phyloP scores from a whole-genome alignment of 2,888 invertebrate species.

The Microdon myrmicae region DNA sequence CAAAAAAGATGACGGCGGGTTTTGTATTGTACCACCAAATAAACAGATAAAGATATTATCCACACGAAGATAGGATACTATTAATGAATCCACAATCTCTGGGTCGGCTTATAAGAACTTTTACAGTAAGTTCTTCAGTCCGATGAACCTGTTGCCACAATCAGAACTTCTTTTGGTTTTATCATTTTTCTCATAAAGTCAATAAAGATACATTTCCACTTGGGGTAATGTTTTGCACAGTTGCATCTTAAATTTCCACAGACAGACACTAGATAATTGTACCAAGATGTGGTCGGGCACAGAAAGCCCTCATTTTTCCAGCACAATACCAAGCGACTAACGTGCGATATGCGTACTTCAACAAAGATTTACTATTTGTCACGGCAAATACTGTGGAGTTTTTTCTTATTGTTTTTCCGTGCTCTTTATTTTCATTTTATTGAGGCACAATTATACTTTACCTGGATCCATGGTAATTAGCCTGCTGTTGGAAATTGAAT shows the following conservation, averaged over 20 bases:
- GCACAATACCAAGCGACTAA: too few species aligned
- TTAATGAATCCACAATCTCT: too few species aligned
- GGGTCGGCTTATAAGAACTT: too few species aligned
- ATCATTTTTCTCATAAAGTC: constrained; percentile 1
- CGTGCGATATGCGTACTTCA: too few species aligned
- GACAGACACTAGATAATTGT: constrained; percentile 17
- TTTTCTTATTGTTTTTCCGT: not conserved
- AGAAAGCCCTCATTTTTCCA: too few species aligned
- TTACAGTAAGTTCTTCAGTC: too few species aligned
- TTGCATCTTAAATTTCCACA: constrained; percentile 24
- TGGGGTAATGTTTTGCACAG: not conserved
- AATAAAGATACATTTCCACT: too few species aligned
- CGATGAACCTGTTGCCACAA: constrained; percentile 24
- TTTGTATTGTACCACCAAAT: too few species aligned
- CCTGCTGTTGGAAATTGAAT: constrained; percentile 10
- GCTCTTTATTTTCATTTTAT: not conserved
- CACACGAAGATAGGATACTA: too few species aligned
- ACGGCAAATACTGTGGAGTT: not conserved
- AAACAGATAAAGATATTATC: too few species aligned
- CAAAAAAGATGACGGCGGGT: too few species aligned
- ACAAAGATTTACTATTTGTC: too few species aligned
- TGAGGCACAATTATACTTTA: constrained; percentile 6
- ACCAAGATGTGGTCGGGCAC: constrained; percentile 18
- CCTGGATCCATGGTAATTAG: constrained; percentile 6
- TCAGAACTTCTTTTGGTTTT: not conserved